Base-by-base conservation (phyloP, 53 echinoderm and acorn worm genomes). In the Pentamera pediparva region DNA sequence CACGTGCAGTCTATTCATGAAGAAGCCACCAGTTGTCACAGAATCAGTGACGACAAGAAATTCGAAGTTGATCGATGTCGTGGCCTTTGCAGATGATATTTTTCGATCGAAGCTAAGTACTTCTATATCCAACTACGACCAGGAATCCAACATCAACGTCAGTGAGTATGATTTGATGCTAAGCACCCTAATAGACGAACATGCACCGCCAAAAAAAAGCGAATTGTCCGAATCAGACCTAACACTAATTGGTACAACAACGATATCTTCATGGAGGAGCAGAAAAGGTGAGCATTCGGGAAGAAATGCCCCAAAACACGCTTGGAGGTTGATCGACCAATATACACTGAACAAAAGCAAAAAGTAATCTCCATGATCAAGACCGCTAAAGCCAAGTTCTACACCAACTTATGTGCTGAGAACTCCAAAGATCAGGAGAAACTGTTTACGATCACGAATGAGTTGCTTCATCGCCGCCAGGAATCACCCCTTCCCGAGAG, bases 171-270 rank as follows among this genome's bases (percentile, higher is more conserved):
- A 15, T 32, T 31, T 12, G 30, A 32, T 22, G 24, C 69, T 69
- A 11, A 33, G 28, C 13, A 30, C 10, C 26, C 26, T 69, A 20
- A 34, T 69, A 22, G 69, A 69, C 8, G 35, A 70, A 24, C 69
- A 79, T 71, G 70, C 79, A 32, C 79, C 70, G 57, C 8, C 35
- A n/a, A 58, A 39, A 80, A 38, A n/a, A 73, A 22, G 11, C 30
- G 69, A 48, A 53, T 13, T 51, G 54, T 79, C 13, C 69, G 15
- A 52, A 33, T 54, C 24, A 25, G 79, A n/a, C 69, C 70, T 21
- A 51, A 72, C 52, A 69, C 70, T 6, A n/a, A 12, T 24, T 79
- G 79, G 79, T 79, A 79, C 70, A 71, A 35, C 37, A 35, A 35
- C 22, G 70, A 56, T 35, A 74, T 79, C 22, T 6, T 35, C 15